Percentiles rank a stretch among this genome's conserved stretches.
phyloP scores from a whole-genome alignment of 1,140 invertebrate genomes.

The Thaumatotibia leucotreta region DNA sequence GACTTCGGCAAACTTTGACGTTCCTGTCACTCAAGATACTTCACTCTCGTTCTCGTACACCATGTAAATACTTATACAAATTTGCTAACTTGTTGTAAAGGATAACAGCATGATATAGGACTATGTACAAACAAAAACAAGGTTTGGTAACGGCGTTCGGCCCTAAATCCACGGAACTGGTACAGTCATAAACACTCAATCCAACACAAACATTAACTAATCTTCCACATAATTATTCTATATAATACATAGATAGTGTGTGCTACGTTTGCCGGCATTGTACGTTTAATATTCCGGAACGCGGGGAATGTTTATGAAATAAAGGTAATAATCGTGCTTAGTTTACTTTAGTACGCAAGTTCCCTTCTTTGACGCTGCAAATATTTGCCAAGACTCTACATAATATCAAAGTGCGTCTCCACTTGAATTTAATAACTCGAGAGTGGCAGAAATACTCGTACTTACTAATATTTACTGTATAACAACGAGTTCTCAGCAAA shows the following conservation, averaged over 20 bases:
- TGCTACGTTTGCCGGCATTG: background rate
- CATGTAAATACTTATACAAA: background rate
- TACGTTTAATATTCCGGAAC: background rate
- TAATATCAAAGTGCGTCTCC: slow-evolving; percentile 26
- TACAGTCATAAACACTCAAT: background rate
- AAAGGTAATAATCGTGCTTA: slow-evolving; percentile 1
- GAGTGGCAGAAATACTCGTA: slow-evolving; percentile 21
- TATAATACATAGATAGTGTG: background rate
- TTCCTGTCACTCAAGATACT: background rate
- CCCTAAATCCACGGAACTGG: background rate
- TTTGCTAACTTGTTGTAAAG: background rate
- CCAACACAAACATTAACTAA: slow-evolving; percentile 6
- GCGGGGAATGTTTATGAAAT: background rate
- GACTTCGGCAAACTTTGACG: background rate
- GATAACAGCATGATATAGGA: background rate
- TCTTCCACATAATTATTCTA: background rate
- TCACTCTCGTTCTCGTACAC: background rate
- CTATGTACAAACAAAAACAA: background rate
- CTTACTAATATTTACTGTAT: slow-evolving; percentile 26
- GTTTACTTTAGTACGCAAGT: slow-evolving; percentile 7
- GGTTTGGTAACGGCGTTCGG: background rate
- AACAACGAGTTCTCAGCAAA: background rate
- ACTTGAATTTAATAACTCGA: slow-evolving; percentile 27
- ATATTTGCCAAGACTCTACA: slow-evolving; percentile 31
- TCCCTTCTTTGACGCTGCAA: slow-evolving; percentile 9